A percentile compares a stretch with the other conserved stretches of the same genome.
phyloP scores from a whole-genome alignment of 2,888 invertebrate species.

The Carcina quercana region DNA sequence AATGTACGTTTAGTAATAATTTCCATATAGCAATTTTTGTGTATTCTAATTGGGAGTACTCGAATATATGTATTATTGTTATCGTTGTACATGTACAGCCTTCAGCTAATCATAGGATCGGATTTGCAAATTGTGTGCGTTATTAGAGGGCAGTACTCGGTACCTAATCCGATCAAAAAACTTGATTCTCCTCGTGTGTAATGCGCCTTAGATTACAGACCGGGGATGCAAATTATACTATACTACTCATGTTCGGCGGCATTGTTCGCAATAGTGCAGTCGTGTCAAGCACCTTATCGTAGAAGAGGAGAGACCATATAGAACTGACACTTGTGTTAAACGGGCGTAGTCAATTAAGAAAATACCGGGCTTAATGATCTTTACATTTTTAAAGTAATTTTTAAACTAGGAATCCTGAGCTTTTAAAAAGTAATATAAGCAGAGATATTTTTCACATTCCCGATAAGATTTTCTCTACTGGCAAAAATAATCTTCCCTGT shows the following conservation, averaged over 20 bases:
- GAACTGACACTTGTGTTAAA: too few species aligned
- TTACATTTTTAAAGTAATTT: too few species aligned
- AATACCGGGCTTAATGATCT: too few species aligned
- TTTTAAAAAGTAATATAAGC: too few species aligned
- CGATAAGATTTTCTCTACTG: too few species aligned
- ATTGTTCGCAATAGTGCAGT: slow-evolving; percentile 42
- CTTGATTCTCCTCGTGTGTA: slow-evolving; percentile 43
- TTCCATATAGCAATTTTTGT: slow-evolving; percentile 26
- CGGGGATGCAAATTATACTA: slow-evolving; percentile 48
- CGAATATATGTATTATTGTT: slow-evolving; percentile 15
- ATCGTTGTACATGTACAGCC: slow-evolving; percentile 23
- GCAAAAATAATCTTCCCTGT: too few species aligned
- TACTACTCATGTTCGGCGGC: slow-evolving; percentile 47
- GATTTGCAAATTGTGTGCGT: slow-evolving; percentile 28
- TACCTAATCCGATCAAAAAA: slow-evolving; percentile 41
- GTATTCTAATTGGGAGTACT: slow-evolving; percentile 9
- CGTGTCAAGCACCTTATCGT: slow-evolving; percentile 30
- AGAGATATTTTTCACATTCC: too few species aligned
- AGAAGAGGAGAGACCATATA: too few species aligned
- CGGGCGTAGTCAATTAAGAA: too few species aligned
- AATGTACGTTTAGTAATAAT: slow-evolving; percentile 25
- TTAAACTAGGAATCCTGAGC: too few species aligned
- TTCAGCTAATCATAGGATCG: slow-evolving; percentile 27
- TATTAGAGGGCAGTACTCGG: slow-evolving; percentile 25
- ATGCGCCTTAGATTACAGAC: slow-evolving; percentile 56